Conservation (phyloP, 2,797 vertebrate genomes). For the Gymnothorax reevesii region DNA sequence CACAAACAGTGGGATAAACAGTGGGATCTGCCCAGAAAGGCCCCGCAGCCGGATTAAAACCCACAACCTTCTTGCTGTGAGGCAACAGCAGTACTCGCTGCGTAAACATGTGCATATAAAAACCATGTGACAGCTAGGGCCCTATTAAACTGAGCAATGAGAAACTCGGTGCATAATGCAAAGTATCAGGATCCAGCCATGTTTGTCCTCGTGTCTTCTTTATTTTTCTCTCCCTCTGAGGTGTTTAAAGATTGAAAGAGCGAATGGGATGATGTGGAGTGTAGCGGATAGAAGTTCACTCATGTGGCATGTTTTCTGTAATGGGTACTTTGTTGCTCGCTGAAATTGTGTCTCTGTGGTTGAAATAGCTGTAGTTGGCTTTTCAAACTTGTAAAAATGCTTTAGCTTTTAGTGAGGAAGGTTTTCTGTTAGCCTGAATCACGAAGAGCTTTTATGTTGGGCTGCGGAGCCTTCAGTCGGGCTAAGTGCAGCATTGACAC, state of each 20-base stretch:
- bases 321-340: conserved; percentile 41
- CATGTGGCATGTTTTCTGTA: conserved; percentile 47
- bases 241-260: conserved; percentile 66
- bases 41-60: too few relatives aligned
- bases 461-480: conserved; percentile 20
- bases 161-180: conserved; percentile 51
- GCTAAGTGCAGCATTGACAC: conserved; percentile 38
- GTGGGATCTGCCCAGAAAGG: too few relatives aligned
- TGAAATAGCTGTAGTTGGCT: conserved; percentile 49
- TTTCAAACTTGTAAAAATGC: conserved; percentile 29
- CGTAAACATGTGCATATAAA: background rate
- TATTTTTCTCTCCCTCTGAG: conserved; percentile 33
- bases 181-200: conserved; percentile 62
- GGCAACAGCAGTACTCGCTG: too few relatives aligned
- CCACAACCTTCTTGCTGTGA: too few relatives aligned
- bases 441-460: background rate
- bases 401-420: conserved; percentile 34
- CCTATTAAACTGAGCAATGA: background rate
- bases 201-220: conserved; percentile 36
- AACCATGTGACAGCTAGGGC: background rate
- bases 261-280: conserved; percentile 40
- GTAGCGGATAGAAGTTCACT: conserved; percentile 43
- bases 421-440: background rate
- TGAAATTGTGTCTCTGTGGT: conserved; percentile 34
- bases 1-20: too few relatives aligned